Evolutionary conservation across 1,140 invertebrate genomes (phyloP).

Genomic region (Latrodectus geometricus): DNA sequence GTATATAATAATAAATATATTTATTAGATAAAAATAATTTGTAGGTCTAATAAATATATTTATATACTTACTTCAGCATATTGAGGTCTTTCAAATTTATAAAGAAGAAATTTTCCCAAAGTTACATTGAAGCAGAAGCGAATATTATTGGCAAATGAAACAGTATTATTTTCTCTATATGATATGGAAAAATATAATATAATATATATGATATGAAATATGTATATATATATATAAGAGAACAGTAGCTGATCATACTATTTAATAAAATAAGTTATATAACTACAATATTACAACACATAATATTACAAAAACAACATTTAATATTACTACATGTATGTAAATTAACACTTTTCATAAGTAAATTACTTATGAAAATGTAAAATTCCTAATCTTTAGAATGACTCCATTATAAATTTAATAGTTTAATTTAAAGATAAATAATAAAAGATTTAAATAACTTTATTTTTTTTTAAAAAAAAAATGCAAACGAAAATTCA

Average conservation of each 20-base stretch:
- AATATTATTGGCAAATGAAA: conserved; percentile 77
- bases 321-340: no score
- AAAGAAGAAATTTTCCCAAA: conserved; percentile 90
- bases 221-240: no score
- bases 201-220: not conserved
- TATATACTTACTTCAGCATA: conserved; percentile 78
- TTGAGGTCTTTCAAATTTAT: conserved; percentile 95
- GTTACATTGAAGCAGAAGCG: conserved; percentile 96
- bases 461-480: not conserved
- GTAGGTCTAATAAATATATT: no score
- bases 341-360: no score
- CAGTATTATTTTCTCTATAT: conserved; percentile 79
- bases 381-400: no score
- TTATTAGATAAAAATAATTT: no score
- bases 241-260: no score
- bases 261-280: no score
- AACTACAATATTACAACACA: no score
- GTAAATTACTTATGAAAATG: no score
- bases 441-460: not conserved
- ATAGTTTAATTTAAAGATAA: not conserved
- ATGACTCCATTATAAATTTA: not conserved
- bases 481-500: not conserved
- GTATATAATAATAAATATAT: no score
- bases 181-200: not conserved
- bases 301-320: no score